Conservation (phyloP, 1,140 invertebrate genomes). For the Meloidogyne hapla region DNA sequence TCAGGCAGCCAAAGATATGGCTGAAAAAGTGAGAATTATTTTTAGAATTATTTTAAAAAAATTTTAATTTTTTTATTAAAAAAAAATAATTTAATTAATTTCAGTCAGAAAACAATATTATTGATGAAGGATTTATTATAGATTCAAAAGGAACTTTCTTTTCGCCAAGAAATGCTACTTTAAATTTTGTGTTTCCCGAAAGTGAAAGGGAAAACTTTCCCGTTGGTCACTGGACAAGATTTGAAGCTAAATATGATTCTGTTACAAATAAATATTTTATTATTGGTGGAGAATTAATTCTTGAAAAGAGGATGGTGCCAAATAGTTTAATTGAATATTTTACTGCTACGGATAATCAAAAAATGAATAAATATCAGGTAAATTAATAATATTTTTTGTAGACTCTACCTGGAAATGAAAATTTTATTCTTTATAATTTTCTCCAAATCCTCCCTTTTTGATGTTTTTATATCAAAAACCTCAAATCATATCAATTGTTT, state of each 20-base stretch:
- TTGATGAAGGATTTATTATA: constrained; percentile 8
- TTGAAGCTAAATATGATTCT: constrained; percentile 16
- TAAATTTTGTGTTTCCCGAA: constrained; percentile 4
- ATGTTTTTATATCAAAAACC: too few relatives aligned
- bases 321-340: constrained; percentile 5
- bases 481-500: too few relatives aligned
- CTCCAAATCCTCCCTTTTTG: too few relatives aligned
- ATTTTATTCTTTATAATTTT: too few relatives aligned
- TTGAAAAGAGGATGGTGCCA: constrained; percentile 15
- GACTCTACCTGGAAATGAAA: too few relatives aligned
- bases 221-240: constrained; percentile 17
- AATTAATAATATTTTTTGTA: too few relatives aligned
- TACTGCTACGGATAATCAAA: background rate
- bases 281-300: constrained; percentile 5
- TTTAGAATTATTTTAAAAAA: background rate
- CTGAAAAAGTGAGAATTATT: background rate
- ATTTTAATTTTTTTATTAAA: background rate
- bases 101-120: background rate
- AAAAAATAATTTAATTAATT: too few relatives aligned
- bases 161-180: constrained; percentile 17
- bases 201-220: constrained; percentile 3
- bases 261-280: constrained; percentile 2
- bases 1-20: constrained; percentile 18
- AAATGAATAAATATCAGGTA: constrained; percentile 1
- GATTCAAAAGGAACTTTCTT: background rate